Conservation (phyloP, 2,888 invertebrate species). For the Brachyopa scutellaris region DNA sequence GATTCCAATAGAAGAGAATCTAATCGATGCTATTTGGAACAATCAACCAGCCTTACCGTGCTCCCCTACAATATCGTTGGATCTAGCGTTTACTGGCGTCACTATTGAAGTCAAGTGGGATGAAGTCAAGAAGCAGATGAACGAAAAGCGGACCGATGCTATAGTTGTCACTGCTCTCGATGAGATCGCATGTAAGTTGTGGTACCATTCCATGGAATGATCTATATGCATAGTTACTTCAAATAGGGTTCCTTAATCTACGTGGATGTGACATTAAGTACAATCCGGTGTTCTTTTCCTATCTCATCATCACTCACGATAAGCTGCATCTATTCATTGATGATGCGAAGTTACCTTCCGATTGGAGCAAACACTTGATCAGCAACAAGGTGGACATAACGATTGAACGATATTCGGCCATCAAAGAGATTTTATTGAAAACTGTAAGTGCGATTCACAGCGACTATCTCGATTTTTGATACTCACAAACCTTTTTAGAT, state of each 20-base stretch:
- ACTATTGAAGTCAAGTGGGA: constrained; percentile 86
- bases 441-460: constrained; percentile 74
- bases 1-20: constrained; percentile 86
- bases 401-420: constrained; percentile 83
- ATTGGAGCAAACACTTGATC: constrained; percentile 84
- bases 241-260: constrained; percentile 91
- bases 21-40: constrained; percentile 89
- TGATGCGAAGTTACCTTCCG: constrained; percentile 83
- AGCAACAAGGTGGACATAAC: constrained; percentile 83
- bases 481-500: constrained; percentile 40
- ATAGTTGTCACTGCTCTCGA: constrained; percentile 92
- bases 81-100: constrained; percentile 84
- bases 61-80: constrained; percentile 83
- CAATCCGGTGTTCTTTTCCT: constrained; percentile 95
- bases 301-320: constrained; percentile 85
- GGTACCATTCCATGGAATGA: too few relatives aligned
- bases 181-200: constrained; percentile 90
- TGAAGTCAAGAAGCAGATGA: constrained; percentile 86
- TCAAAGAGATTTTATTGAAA: constrained; percentile 82
- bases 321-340: constrained; percentile 86
- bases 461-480: not conserved
- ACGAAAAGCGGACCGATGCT: constrained; percentile 84
- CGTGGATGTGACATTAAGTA: constrained; percentile 95
- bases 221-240: too few relatives aligned
- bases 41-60: constrained; percentile 83